These are phyloP conservation scores for Arion vulgaris DNA, from an alignment of 1,140 invertebrate species.

Conservation along the genomic window DNA sequence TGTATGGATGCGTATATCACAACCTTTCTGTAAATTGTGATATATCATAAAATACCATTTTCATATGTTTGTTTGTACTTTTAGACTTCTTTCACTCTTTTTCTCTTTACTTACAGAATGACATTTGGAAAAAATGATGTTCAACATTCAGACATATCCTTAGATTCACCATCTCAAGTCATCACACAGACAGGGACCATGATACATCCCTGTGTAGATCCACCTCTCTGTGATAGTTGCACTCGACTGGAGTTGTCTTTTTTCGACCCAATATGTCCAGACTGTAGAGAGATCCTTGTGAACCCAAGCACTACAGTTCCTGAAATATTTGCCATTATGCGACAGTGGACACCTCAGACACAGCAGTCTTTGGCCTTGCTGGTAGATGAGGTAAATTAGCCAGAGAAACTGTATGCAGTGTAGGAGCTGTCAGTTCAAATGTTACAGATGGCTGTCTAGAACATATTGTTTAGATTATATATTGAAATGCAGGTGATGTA, in stretches of 20 bases:
- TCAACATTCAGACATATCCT: background rate
- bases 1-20: too few species aligned
- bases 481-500: too few species aligned
- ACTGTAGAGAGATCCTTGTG: slow-evolving; percentile 71
- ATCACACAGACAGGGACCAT: slow-evolving; percentile 49
- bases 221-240: slow-evolving; percentile 74
- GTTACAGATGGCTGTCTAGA: too few species aligned
- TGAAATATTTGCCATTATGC: slow-evolving; percentile 75
- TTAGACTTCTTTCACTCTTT: background rate
- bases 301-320: slow-evolving; percentile 71
- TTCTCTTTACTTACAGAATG: slow-evolving; percentile 35
- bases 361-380: slow-evolving; percentile 74
- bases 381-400: slow-evolving; percentile 70
- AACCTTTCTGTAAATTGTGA: too few species aligned
- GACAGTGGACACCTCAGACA: slow-evolving; percentile 77
- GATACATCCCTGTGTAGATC: slow-evolving; percentile 74
- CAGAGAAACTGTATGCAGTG: too few species aligned
- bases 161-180: slow-evolving; percentile 26
- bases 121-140: slow-evolving; percentile 33
- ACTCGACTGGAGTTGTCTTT: slow-evolving; percentile 73
- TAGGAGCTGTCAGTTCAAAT: too few species aligned
- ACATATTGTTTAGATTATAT: too few species aligned
- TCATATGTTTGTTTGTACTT: background rate
- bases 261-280: slow-evolving; percentile 74
- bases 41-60: too few species aligned